These are phyloP conservation scores for Pleuronectes platessa DNA, from an alignment of 2,113 vertebrate species.

Conservation along the genomic window DNA sequence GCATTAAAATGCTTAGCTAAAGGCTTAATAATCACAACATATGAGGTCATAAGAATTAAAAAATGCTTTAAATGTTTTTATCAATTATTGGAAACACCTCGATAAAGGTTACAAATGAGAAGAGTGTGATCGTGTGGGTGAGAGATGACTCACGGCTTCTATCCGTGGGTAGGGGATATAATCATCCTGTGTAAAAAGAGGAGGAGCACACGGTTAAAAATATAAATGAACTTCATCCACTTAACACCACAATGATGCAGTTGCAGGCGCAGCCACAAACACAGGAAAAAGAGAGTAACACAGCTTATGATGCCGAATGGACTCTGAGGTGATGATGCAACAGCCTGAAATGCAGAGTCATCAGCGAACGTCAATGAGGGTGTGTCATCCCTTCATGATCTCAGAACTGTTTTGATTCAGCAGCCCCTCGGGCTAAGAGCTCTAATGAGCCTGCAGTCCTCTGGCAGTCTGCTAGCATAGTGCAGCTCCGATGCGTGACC, in stretches of 20 bases:
- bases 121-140: background rate
- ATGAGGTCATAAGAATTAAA: background rate
- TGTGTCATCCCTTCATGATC: constrained; percentile 35
- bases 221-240: constrained; percentile 10
- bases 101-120: background rate
- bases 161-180: constrained; percentile 98
- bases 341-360: constrained; percentile 57
- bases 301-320: constrained; percentile 6
- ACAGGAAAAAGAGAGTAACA: constrained; percentile 26
- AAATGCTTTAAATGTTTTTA: background rate
- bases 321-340: constrained; percentile 53
- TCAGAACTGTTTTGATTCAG: constrained; percentile 49
- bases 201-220: constrained; percentile 18
- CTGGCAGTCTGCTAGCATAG: constrained; percentile 36
- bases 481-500: constrained; percentile 42
- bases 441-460: constrained; percentile 1
- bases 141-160: constrained; percentile 88
- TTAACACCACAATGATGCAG: constrained; percentile 11
- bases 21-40: background rate
- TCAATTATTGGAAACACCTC: background rate
- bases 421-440: constrained; percentile 23
- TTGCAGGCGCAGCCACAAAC: constrained; percentile 41
- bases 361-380: constrained; percentile 26
- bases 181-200: constrained; percentile 87
- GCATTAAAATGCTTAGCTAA: background rate